These are phyloP conservation scores for Yoshiicerus persimilis DNA, from an alignment of 1,140 invertebrate species.

Conservation along the genomic window DNA sequence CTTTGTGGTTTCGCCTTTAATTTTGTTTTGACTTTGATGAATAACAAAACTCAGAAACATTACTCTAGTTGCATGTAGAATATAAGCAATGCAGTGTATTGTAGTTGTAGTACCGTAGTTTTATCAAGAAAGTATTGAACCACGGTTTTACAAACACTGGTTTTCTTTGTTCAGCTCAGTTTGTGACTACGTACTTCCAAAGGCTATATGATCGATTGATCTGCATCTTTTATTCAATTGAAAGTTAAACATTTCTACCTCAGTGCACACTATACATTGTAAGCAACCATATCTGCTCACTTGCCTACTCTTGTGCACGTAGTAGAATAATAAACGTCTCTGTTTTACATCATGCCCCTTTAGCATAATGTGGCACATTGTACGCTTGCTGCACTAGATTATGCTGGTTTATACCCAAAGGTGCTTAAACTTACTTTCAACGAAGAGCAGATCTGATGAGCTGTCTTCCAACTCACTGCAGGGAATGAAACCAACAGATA, in stretches of 20 bases:
- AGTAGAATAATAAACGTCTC: not conserved
- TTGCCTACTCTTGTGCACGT: not conserved
- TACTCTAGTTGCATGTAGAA: too few relatives aligned
- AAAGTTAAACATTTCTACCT: not conserved
- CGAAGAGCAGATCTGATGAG: slow-evolving; percentile 69
- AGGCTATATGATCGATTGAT: not conserved
- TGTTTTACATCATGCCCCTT: not conserved
- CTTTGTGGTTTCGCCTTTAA: not conserved
- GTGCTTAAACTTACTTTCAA: slow-evolving; percentile 56
- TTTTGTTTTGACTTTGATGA: not conserved
- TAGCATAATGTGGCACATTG: not conserved
- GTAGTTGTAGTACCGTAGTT: not conserved
- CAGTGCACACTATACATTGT: too few relatives aligned
- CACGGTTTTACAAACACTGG: not conserved
- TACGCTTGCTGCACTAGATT: not conserved
- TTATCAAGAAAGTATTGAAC: not conserved
- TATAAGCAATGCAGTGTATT: too few relatives aligned
- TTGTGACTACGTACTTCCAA: not conserved
- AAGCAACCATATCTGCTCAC: not conserved
- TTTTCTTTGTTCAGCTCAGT: not conserved
- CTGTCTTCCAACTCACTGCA: slow-evolving; percentile 70
- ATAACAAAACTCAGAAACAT: not conserved
- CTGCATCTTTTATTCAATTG: not conserved
- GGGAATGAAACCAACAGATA: slow-evolving; percentile 73
- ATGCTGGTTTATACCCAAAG: not conserved